Conservation (phyloP, 2,797 vertebrate species). For the Cichlasoma orientale region DNA sequence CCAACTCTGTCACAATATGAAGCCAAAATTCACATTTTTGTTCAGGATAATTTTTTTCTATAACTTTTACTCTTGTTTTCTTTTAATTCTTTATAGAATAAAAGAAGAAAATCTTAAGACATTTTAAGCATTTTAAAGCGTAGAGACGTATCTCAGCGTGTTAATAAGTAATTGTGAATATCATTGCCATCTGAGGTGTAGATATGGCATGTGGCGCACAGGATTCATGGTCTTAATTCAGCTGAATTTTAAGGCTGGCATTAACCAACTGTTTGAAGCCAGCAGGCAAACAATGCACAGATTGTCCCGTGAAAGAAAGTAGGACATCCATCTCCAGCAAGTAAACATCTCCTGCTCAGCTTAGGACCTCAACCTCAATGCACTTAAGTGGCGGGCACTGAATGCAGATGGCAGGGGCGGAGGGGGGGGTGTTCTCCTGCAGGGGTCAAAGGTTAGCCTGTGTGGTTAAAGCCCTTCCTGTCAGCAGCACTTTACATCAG, state of each 20-base stretch:
- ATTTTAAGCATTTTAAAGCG: not conserved
- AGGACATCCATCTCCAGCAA: constrained; percentile 66
- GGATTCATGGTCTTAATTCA: constrained; percentile 35
- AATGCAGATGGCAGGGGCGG: constrained; percentile 21
- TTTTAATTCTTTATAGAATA: no score
- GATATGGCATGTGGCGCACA: constrained; percentile 19
- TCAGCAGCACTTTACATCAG: constrained; percentile 59
- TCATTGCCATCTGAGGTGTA: not conserved
- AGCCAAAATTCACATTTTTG: rapidly evolving
- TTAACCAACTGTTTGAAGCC: constrained; percentile 49
- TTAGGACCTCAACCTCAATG: constrained; percentile 39
- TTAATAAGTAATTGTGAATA: not conserved
- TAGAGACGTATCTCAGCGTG: not conserved
- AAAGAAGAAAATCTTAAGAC: no score
- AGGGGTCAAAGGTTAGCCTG: constrained; percentile 50
- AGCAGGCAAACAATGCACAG: constrained; percentile 66
- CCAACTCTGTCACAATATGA: not conserved
- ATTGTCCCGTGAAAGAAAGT: constrained; percentile 69
- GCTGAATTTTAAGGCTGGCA: constrained; percentile 23
- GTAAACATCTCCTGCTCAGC: constrained; percentile 62
- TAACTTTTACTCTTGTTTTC: not conserved
- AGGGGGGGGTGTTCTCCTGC: not conserved
- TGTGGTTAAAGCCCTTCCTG: constrained; percentile 62
- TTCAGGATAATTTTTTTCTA: not conserved
- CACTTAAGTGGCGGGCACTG: constrained; percentile 14